Conservation (phyloP, 2,888 invertebrate genomes). For the Chrysotoxum bicinctum region DNA sequence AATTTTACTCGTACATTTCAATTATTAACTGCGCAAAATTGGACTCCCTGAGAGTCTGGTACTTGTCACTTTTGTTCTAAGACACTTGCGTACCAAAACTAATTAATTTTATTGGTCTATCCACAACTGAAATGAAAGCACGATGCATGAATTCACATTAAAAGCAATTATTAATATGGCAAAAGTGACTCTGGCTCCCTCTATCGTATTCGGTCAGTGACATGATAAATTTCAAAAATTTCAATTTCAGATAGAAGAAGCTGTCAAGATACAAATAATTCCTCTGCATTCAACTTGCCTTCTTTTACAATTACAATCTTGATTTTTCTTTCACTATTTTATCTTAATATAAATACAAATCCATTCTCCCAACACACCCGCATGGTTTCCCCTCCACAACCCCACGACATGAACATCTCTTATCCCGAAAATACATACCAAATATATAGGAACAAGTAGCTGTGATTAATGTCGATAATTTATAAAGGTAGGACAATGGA, state of each 20-base stretch:
- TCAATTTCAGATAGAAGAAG: neutral
- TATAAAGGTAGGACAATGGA: conserved; percentile 70
- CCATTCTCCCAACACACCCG: neutral
- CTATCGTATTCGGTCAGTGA: no score
- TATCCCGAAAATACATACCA: neutral
- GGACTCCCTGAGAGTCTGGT: no score
- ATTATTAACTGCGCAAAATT: no score
- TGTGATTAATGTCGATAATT: conserved; percentile 69
- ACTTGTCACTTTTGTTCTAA: no score
- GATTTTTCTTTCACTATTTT: neutral
- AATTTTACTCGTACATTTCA: no score
- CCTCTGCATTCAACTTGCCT: neutral
- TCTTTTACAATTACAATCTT: neutral
- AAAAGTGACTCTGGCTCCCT: no score
- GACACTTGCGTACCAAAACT: no score
- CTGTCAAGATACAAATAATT: neutral
- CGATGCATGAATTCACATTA: no score
- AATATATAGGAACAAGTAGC: conserved; percentile 19
- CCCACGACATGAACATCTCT: conserved; percentile 6
- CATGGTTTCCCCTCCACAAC: neutral
- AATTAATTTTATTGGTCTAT: no score
- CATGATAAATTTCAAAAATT: neutral
- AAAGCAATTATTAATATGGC: no score
- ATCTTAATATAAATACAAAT: neutral
- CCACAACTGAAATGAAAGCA: no score